Conservation (phyloP, 2,888 invertebrate species). For the Dione juno region DNA sequence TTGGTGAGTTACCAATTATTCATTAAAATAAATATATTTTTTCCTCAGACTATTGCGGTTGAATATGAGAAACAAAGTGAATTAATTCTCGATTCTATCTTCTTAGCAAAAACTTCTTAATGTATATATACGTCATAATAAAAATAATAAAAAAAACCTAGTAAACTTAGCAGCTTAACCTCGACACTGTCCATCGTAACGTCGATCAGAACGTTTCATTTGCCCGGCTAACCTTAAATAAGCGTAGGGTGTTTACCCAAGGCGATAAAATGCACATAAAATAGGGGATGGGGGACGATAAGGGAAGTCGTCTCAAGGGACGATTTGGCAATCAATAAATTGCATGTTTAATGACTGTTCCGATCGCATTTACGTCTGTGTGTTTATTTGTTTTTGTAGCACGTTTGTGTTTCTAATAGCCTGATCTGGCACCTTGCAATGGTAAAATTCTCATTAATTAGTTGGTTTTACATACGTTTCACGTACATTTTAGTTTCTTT, state of each 20-base stretch:
- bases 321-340: slow-evolving; percentile 26
- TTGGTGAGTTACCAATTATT: too few relatives aligned
- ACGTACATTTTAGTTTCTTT: too few relatives aligned
- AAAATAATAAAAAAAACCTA: neutral
- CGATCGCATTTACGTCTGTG: neutral
- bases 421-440: neutral
- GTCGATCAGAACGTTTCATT: slow-evolving; percentile 29
- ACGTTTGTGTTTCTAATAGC: neutral
- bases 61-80: too few relatives aligned
- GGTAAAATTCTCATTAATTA: too few relatives aligned
- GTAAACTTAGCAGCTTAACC: slow-evolving; percentile 19
- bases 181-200: slow-evolving; percentile 22
- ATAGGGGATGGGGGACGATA: slow-evolving; percentile 23
- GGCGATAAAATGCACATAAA: slow-evolving; percentile 30
- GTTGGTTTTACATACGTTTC: too few relatives aligned
- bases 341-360: slow-evolving; percentile 5
- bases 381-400: neutral
- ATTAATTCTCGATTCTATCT: too few relatives aligned
- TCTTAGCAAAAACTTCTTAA: too few relatives aligned
- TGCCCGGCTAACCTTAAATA: slow-evolving; percentile 26
- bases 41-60: too few relatives aligned
- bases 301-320: slow-evolving; percentile 31
- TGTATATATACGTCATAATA: too few relatives aligned
- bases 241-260: slow-evolving; percentile 30
- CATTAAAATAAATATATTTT: too few relatives aligned